Conservation (phyloP, 2,113 vertebrate species). For the Morone saxatilis region DNA sequence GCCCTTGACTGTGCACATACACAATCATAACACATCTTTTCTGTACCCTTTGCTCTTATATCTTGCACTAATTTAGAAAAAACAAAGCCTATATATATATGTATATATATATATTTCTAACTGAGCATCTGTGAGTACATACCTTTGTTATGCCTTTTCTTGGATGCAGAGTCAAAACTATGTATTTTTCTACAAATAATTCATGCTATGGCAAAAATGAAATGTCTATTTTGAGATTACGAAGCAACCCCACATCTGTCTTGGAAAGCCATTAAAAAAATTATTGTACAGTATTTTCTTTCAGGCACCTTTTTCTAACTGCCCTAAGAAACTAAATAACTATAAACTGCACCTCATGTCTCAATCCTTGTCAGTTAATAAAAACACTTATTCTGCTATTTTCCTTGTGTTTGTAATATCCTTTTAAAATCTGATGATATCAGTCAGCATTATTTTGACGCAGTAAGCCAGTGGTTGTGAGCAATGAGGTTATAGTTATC, state of each 20-base stretch:
- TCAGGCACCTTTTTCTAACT: conserved; percentile 61
- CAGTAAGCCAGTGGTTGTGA: background rate
- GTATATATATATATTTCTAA: conserved; percentile 48
- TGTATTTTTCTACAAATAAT: conserved; percentile 65
- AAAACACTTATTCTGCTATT: conserved; percentile 85
- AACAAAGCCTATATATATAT: conserved; percentile 22
- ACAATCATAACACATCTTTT: conserved; percentile 23
- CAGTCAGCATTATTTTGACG: background rate
- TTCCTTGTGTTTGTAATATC: conserved; percentile 5
- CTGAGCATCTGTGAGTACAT: conserved; percentile 43
- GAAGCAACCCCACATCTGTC: conserved; percentile 78
- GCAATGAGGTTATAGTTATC: background rate
- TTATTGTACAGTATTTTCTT: conserved; percentile 87
- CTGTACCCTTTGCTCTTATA: conserved; percentile 36
- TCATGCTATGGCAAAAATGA: conserved; percentile 8
- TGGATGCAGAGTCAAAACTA: conserved; percentile 38
- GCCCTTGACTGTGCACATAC: conserved; percentile 33
- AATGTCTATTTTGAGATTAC: conserved; percentile 32
- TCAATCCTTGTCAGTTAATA: conserved; percentile 82
- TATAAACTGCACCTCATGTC: conserved; percentile 84
- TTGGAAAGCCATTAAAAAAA: conserved; percentile 80
- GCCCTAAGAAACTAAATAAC: conserved; percentile 68
- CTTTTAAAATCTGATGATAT: background rate
- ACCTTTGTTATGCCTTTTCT: conserved; percentile 48
- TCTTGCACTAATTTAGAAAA: conserved; percentile 66